Base-by-base conservation (phyloP, 2,113 vertebrate species). In the Nibea coibor region DNA sequence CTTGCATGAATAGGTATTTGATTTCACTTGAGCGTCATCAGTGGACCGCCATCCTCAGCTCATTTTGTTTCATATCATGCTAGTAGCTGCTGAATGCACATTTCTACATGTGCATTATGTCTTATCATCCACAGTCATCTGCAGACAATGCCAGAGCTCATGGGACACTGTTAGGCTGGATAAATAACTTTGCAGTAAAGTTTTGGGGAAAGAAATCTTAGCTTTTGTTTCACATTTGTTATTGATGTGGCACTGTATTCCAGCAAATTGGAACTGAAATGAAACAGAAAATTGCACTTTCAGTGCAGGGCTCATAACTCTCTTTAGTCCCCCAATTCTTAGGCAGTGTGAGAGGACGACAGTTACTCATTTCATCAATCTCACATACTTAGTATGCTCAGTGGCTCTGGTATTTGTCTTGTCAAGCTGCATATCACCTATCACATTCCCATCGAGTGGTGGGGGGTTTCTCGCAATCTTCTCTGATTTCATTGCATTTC, bases 1-100 rank as follows among this genome's bases (percentile, higher is more conserved):
- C 95, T 93, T 96, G 95, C 95, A 95, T 96, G 95, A 96, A 94
- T 97, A 96, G 95, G 96, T 97, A 96, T 95, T 93, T 93, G 88
- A 92, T 77, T 94, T 95, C 91, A 92, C 89, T 91, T 80, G 50
- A 84, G 91, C 81, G 68, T 88, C 89, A 89, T 88, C 80, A 69
- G 81, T 71, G 82, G 83, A 68, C 48, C 61, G 22, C 78, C 91
- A 78, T 72, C 31, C 61, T 86, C 81, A 67, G 64, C 87, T 84
- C 72, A 82, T 88, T 77, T 72, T 65, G 67, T 72, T 62, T 75
- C 72, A 78, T 72, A 50, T 72, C 82, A 80, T 67, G 54, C 75
- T 22, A 28, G 51, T 72, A 31, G 69, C 58, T 77, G 42, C 53
- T 63, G 62, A 75, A 83, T 82, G 84, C 70, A 63, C 87, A 88